Evolutionary conservation across 2,888 invertebrate genomes (phyloP), one percentile per base, ranked within the genome.

Genomic region (Griposia aprilina): DNA sequence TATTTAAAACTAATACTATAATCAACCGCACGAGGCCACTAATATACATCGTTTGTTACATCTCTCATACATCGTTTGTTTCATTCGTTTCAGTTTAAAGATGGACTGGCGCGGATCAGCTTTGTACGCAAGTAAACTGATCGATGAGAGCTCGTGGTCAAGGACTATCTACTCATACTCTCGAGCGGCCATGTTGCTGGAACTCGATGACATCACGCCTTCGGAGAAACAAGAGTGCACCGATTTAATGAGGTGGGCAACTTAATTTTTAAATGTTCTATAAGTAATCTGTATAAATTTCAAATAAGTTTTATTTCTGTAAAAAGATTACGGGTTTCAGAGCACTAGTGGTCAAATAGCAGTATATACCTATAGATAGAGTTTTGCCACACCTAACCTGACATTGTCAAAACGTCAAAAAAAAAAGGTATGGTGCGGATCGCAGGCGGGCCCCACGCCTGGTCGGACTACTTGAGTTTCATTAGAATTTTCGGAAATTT

Each of bases 161-260:
- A 97, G 98, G 74, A 98, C 99, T 2, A 98, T 99, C 74, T 99
- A 99, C 94, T 98, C 98, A 68, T 99, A 99, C 95, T 98, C 99
- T 90, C 98, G 98, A 91, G 99, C 99, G 2, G 98, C 98, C 0
- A 97, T 99, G 91, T 97, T 99, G 92, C 96, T 98, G 86, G 98
- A 99, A 98, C 96, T 97, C 81, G 97, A 97, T 48, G 81, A 88
- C 2, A 81, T 92, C 8, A 88, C 89, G 4, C 92, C 97, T 41
- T 94, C 96, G 7, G 97, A 98, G 85, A 94, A 94, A 72, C 94
- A 96, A 45, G 97, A 97, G 67, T 97, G 98, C 71, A 96, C 97
- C 71, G 96, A 97, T 68, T 95, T 99, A 20, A 97, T 99, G 97
- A 97, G 97, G 98, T 98, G 1, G 17, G 69, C 7, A n/a, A 36